Evolutionary conservation across 2,888 invertebrate genomes (phyloP), one percentile per base, ranked within the genome.

Genomic region (Hecatera dysodea): DNA sequence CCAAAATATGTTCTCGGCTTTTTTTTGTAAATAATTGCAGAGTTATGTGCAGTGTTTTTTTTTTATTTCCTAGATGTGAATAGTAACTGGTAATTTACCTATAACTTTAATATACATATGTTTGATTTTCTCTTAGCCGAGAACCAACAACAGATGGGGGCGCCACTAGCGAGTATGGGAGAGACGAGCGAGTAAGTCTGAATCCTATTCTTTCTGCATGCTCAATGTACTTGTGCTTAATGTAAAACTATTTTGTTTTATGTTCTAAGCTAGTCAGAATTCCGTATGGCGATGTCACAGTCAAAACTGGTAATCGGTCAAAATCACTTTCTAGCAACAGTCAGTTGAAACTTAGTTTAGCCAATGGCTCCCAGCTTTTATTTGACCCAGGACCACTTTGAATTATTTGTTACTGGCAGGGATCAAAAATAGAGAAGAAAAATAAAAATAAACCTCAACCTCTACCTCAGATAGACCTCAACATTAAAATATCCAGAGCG

Each of bases 171-270:
- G 52, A 97, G 96, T 86, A 97, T 97, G 92, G 97, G 97, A 39
- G 97, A 97, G 89, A 96, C 97, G 46, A 96, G 96, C 96, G 97
- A 97, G 97, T 97, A 90, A 97, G 97, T 96, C 60, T 46, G 39
- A 55, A 53, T 42, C n/a, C 6, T n/a, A 19, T n/a, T 52, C 36
- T 22, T 4, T 60, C 9, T 63, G 70, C 60, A 67, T 68, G 66
- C 27, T 53, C 52, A 69, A n/a, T 73, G 36, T 59, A 50, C 29
- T 29, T 33, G 9, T 59, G 79, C 67, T 75, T 81, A 29, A 29
- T 29, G 48, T 65, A 27, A 60, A 61, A 57, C 22, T 46, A 36
- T 72, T 67, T 55, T 17, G 59, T 85, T 64, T 80, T 70, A 29
- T 46, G 66, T 67, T 42, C 29, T 24, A 55, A 56, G 24, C 29